A percentile compares a stretch with the other conserved stretches of the same genome.
phyloP scores from a whole-genome alignment of 1,140 invertebrate species.

The Laupala kohalensis region DNA sequence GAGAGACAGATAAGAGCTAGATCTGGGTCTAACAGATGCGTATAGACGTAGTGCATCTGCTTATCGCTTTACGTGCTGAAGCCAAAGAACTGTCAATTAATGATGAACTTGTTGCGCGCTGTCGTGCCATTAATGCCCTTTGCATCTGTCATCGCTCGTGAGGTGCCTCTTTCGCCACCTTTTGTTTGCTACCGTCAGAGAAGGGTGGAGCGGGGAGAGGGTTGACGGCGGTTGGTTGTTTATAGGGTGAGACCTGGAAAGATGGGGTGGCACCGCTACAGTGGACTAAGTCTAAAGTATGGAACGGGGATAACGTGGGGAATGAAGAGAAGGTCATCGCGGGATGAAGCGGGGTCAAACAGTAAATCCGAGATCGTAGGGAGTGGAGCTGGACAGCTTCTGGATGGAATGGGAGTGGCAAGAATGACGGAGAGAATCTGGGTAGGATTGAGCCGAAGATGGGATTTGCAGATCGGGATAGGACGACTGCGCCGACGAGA shows the following conservation, averaged over 20 bases:
- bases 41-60: too few species aligned
- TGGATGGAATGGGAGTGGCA: too few species aligned
- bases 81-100: background rate
- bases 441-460: too few species aligned
- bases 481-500: background rate
- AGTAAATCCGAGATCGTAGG: too few species aligned
- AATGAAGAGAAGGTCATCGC: background rate
- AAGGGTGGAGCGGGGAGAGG: background rate
- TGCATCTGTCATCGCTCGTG: background rate
- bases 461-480: too few species aligned
- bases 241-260: background rate
- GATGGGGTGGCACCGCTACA: too few species aligned
- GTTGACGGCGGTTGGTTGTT: too few species aligned
- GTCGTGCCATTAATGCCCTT: background rate
- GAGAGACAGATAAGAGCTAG: too few species aligned
- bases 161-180: background rate
- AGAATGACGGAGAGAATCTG: background rate
- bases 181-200: background rate
- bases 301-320: too few species aligned
- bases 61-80: background rate
- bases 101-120: background rate
- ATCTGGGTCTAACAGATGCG: too few species aligned
- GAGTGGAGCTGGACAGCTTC: background rate
- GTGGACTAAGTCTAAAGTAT: too few species aligned
- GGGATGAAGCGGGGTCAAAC: background rate